Base-by-base conservation (phyloP, 1,140 invertebrate genomes). In the Calycopis cecrops region DNA sequence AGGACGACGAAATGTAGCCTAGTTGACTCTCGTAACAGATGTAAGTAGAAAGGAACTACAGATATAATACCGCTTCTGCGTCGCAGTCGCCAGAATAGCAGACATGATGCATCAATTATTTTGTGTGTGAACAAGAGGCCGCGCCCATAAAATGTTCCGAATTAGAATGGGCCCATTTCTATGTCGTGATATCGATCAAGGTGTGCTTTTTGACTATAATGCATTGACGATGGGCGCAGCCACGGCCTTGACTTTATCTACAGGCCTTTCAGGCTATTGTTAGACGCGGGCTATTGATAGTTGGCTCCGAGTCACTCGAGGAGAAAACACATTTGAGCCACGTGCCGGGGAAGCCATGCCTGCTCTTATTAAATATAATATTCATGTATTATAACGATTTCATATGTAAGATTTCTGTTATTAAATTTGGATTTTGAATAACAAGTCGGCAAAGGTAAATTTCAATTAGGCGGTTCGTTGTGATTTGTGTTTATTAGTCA, bases 191-290 rank as follows among this genome's bases (percentile, higher is more conserved):
- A 61, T 52, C 28, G 44, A 57, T 61, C 51, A 61, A 55, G 50
- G 52, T 61, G 55, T 56, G 50, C 51, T 61, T 61, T 56, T 53
- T 53, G 50, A 50, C n/a, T 48, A 50, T 34, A 49, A 17, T 52
- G 54, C 53, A 63, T 54, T 63, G 47, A 48, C 49, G 59, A 59
- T 62, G 51, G 59, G 63, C 57, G 63, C 63, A 62, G 63, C 48
- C 47, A 53, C 63, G 63, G 48, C 63, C 63, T 62, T 65, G 62
- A 57, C 37, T 40, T 37, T 48, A 51, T 48, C 40, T 50, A 62
- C 54, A 50, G 52, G 57, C 55, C 50, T 42, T 59, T 63, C 54
- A 37, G 48, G 40, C 60, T 59, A 55, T 62, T 62, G 56, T 62
- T 59, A 44, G 40, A 44, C 9, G 40, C 40, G 14, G 9, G 40